These are phyloP conservation scores for Rhinoderma darwinii DNA, from an alignment of 2,113 vertebrate genomes.

Conservation along the genomic window DNA sequence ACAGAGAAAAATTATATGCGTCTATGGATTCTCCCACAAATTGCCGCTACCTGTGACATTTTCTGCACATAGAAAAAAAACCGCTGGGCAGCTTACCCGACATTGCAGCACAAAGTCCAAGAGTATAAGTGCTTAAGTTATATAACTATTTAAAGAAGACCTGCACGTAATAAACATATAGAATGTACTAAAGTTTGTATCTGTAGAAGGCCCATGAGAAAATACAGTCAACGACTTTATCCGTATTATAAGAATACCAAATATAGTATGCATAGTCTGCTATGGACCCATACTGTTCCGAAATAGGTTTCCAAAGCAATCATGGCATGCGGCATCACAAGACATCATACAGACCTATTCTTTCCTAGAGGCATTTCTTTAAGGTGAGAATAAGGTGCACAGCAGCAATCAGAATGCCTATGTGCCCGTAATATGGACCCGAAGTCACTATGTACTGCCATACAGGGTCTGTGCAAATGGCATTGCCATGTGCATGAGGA, in stretches of 20 bases:
- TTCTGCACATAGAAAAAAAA: no score
- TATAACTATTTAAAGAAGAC: no score
- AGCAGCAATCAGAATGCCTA: neutral
- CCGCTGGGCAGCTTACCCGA: no score
- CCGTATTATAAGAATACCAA: neutral
- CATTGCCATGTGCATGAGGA: no score
- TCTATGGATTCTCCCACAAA: no score
- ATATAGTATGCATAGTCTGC: no score
- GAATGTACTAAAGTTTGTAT: no score
- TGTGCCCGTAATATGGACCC: neutral
- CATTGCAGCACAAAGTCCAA: no score
- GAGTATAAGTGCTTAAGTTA: no score
- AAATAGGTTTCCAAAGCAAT: neutral
- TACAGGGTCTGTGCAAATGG: neutral
- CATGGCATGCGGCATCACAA: neutral
- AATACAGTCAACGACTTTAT: neutral
- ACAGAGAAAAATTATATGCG: no score
- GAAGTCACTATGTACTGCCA: neutral
- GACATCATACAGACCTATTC: neutral
- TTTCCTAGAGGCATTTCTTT: neutral
- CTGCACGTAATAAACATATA: no score
- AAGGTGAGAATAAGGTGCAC: neutral
- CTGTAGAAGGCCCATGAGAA: neutral
- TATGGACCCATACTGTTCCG: neutral
- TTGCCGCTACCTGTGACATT: no score